These are phyloP conservation scores for Pardosa pseudoannulata DNA, from an alignment of 2,888 invertebrate species.

Conservation along the genomic window DNA sequence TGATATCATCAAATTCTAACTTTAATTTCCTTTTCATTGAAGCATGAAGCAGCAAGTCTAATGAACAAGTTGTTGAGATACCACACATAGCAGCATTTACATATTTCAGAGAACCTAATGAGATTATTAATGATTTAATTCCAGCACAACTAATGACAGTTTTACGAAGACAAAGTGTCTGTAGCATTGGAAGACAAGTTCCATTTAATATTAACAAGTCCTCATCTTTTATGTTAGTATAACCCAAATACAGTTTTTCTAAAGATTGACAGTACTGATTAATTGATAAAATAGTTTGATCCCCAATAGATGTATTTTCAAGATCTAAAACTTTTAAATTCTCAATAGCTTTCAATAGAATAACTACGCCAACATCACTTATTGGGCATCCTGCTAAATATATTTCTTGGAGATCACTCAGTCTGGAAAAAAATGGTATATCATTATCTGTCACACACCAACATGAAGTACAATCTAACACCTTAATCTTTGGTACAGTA, in stretches of 20 bases:
- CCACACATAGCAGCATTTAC: slow-evolving; percentile 38
- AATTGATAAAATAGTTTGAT: slow-evolving; percentile 20
- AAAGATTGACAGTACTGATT: slow-evolving; percentile 36
- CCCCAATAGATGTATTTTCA: slow-evolving; percentile 39
- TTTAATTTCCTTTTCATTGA: slow-evolving; percentile 10
- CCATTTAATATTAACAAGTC: slow-evolving; percentile 20
- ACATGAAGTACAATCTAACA: slow-evolving; percentile 56
- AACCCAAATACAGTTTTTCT: slow-evolving; percentile 58
- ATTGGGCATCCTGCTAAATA: slow-evolving; percentile 52
- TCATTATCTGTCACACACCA: slow-evolving; percentile 64
- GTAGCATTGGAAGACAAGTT: slow-evolving; percentile 29
- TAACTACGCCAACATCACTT: slow-evolving; percentile 37
- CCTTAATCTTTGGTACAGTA: slow-evolving; percentile 60
- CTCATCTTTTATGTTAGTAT: slow-evolving; percentile 36
- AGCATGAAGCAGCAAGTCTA: slow-evolving; percentile 30
- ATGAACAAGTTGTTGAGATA: slow-evolving; percentile 28
- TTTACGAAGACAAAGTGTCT: slow-evolving; percentile 47
- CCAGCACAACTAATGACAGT: slow-evolving; percentile 36
- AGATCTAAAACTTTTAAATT: slow-evolving; percentile 60
- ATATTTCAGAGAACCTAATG: slow-evolving; percentile 25
- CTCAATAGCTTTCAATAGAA: slow-evolving; percentile 27
- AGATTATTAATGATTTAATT: slow-evolving; percentile 14
- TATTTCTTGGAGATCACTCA: slow-evolving; percentile 59
- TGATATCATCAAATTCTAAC: slow-evolving; percentile 18
- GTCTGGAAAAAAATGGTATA: slow-evolving; percentile 58